Base-by-base conservation (phyloP, 2,797 vertebrate species). In the Ara ararauna region DNA sequence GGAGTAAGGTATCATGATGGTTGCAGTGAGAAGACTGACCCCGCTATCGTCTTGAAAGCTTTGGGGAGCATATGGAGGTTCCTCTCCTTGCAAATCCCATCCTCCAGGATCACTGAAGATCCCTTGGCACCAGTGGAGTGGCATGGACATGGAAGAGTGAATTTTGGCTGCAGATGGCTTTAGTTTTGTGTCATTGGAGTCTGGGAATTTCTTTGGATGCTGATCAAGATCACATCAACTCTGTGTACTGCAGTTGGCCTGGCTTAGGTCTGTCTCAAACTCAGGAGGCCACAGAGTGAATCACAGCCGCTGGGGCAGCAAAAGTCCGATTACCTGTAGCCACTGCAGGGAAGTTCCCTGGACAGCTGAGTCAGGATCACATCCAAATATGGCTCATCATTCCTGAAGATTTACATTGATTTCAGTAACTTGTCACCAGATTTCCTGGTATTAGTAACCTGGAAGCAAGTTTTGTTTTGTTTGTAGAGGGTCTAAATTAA, bases 391-490 rank as follows among this genome's bases (percentile, higher is more conserved):
- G 60, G 9, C 71, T 64, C 64, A 48, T 82, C 15, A 17, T 95
- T 96, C 90, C 82, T 77, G 72, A 82, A 92, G 83, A 66, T 87
- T 32, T 20, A 47, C 86, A 74, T 20, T 16, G 45, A 72, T 90
- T 89, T 95, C 77, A n/a, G 78, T 89, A 89, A 83, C 44, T 82
- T 79, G 24, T 19, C 85, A 50, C 42, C 68, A 90, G 22, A 50
- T 93, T 94, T 95, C 88, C 77, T 77, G 90, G 11, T 68, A 70
- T 82, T 90, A 61, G 34, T 68, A 80, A 87, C 44, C 61, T 50
- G 45, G 56, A 42, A 70, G 67, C 5, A n/a, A 87, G 9, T 3
- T 9, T 9, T n/a, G 24, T 77, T 50, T 54, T 85, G 38, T 91
- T 87, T 47, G 45, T 24, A 24, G 65, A 72, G 30, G 27, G 24